Evolutionary conservation across 2,888 invertebrate species (phyloP).

Genomic region (Cheilosia soror): DNA sequence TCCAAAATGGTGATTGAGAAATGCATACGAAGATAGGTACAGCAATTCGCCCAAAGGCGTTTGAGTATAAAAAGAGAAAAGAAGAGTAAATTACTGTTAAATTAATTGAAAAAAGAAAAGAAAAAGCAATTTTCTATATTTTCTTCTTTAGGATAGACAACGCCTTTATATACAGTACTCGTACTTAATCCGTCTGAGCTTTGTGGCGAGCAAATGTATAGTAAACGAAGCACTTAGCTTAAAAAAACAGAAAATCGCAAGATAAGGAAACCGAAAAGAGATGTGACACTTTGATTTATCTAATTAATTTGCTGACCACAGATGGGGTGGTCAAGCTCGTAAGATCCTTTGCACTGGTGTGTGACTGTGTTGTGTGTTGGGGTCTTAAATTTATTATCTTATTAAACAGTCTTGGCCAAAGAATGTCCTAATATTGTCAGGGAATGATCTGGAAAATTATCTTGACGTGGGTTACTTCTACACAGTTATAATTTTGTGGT

Average conservation of each 20-base stretch:
- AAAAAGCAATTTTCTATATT: neutral
- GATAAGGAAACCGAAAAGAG: neutral
- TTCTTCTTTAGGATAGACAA: neutral
- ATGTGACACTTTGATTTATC: neutral
- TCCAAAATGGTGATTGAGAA: conserved; percentile 23
- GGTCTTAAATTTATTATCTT: neutral
- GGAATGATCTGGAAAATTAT: too few species aligned
- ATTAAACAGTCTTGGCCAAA: neutral
- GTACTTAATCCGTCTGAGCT: neutral
- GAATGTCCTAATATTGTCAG: too few species aligned
- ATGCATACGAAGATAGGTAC: conserved; percentile 8
- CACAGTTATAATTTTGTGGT: too few species aligned
- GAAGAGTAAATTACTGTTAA: conserved; percentile 42
- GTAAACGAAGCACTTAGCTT: neutral
- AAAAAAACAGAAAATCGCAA: neutral
- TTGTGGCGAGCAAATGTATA: neutral
- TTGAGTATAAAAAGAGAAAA: conserved; percentile 51
- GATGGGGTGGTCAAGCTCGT: neutral
- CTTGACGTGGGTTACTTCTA: too few species aligned
- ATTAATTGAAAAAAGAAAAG: conserved; percentile 18
- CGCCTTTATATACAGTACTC: neutral
- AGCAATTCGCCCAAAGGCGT: conserved; percentile 7
- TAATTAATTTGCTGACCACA: neutral
- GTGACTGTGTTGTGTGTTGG: neutral
- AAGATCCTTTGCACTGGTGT: neutral